Percentiles rank a stretch among this genome's conserved stretches.
Conservation (phyloP, 1,140 invertebrate genomes). For the Branchinecta lynchi region DNA sequence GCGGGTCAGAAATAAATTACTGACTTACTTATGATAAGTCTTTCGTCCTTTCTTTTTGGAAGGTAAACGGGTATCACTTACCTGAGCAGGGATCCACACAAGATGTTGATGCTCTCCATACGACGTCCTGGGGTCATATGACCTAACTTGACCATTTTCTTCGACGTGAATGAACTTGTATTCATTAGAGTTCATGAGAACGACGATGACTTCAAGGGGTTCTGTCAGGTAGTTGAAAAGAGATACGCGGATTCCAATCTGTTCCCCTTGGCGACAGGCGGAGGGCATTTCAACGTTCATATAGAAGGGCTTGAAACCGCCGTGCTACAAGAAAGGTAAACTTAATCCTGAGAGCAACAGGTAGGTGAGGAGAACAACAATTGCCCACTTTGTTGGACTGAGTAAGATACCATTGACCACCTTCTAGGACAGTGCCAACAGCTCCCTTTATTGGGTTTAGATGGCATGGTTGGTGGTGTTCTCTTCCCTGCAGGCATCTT, state of each 20-base stretch:
- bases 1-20: no score
- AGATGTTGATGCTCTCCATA: conserved; percentile 87
- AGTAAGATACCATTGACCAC: no score
- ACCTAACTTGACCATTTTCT: conserved; percentile 50
- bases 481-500: no score
- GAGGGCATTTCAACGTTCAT: conserved; percentile 87
- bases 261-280: conserved; percentile 69
- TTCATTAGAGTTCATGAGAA: conserved; percentile 62
- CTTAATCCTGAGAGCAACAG: no score
- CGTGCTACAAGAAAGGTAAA: conserved; percentile 39
- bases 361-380: no score
- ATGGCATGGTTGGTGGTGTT: no score
- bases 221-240: conserved; percentile 84
- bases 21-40: no score
- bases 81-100: conserved; percentile 64
- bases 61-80: conserved; percentile 34
- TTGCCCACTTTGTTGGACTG: no score
- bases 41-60: no score
- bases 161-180: conserved; percentile 93
- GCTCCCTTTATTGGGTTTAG: no score
- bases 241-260: conserved; percentile 75
- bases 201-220: conserved; percentile 66
- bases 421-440: no score
- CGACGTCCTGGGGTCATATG: conserved; percentile 69
- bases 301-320: conserved; percentile 75